Evolutionary conservation across 2,888 invertebrate species (phyloP), one percentile per base, ranked within the genome.

Genomic region (Cheilosia vulpina): DNA sequence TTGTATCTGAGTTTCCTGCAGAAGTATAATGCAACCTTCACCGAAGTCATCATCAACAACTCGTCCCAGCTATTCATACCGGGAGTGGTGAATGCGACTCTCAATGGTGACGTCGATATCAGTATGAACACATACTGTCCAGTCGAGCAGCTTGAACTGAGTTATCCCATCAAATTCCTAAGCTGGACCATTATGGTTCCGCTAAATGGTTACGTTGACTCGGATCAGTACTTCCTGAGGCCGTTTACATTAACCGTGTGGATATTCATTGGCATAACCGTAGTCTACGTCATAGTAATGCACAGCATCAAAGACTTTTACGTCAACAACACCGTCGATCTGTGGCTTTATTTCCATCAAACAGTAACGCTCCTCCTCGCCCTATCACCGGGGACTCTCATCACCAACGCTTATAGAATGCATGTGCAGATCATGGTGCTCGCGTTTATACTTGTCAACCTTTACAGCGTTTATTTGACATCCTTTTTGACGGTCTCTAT

Each of bases 1-100:
- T n/a, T 77, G 13, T 77, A 53, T 21, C 24, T 77, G 6, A 38
- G 17, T 1, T 69, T 82, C 19, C 19, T 82, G 4, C 31, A 19
- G 11, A 57, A 50, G 17, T 77, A 77, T 31, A 82, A 82, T 38
- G 82, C 77, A 21, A 72, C 53, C 2, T 82, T 65, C 15, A 41
- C 11, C 11, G 82, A 77, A 13, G 17, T 77, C 4, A 31, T 71
- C 13, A 19, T 82, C 6, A 65, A 34, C 58, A 82, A 82, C 31
- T 71, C 53, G 2, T 31, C 65, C 0, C 4, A 60, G 0, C 21
- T 82, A 0, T 53, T 38, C 13, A 53, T 55, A 0, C 77, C 77
- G 3, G 52, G 21, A n/a, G 21, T 77, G 0, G 0, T 71, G 1
- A 53, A 77, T 60, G 77, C 71, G 47, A 82, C 66, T 1, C 0